phyloP scores from a whole-genome alignment of 2,113 vertebrate species.

The Beaufortia kweichowensis region DNA sequence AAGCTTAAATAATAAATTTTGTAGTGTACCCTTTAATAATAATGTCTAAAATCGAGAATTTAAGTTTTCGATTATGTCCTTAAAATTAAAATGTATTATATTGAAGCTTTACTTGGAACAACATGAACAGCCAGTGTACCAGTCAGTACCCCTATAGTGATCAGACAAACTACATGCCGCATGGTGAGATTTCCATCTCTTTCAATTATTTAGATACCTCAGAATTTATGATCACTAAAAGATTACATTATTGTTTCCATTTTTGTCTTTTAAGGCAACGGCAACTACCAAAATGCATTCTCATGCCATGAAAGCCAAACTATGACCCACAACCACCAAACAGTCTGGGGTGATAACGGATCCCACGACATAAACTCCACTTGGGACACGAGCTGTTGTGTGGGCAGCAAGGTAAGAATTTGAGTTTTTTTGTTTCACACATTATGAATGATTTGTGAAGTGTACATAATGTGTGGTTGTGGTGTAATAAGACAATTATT shows the following conservation, averaged over 20 bases:
- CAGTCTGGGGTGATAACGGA: conserved; percentile 71
- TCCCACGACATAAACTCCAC: conserved; percentile 64
- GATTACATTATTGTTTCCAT: neutral
- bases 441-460: too few relatives aligned
- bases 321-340: conserved; percentile 59
- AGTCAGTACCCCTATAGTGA: conserved; percentile 66
- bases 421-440: neutral
- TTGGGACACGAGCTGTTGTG: conserved; percentile 73
- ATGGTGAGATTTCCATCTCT: conserved; percentile 41
- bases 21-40: too few relatives aligned
- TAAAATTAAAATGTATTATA: neutral
- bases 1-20: too few relatives aligned
- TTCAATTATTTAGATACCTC: neutral
- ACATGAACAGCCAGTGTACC: conserved; percentile 66
- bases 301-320: conserved; percentile 63
- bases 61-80: neutral
- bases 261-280: conserved; percentile 62
- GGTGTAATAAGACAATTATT: too few relatives aligned
- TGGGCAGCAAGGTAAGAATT: conserved; percentile 74
- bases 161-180: conserved; percentile 61
- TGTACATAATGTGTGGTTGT: neutral
- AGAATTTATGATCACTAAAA: neutral
- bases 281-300: conserved; percentile 65
- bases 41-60: conserved; percentile 9
- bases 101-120: conserved; percentile 73